phyloP scores from a whole-genome alignment of 2,113 vertebrate species.

The Coregonus clupeaformis region DNA sequence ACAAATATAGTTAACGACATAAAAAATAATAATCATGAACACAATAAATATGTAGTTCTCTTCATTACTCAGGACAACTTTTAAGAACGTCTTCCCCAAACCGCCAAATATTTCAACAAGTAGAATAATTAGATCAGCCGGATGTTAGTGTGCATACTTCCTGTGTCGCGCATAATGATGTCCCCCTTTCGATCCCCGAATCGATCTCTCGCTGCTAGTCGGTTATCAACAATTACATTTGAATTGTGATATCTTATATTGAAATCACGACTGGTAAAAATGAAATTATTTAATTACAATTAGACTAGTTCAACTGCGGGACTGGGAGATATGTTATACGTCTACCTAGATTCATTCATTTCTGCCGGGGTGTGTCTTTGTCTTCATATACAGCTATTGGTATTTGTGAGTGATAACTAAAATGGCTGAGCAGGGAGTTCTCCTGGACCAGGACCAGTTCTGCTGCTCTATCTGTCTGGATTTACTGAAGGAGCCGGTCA shows the following conservation, averaged over 20 bases:
- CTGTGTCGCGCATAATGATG: too few species aligned
- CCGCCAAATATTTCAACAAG: not conserved
- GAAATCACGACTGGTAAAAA: too few species aligned
- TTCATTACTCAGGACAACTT: not conserved
- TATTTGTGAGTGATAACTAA: not conserved
- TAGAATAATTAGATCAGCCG: not conserved
- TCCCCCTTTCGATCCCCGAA: too few species aligned
- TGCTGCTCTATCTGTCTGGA: conserved; percentile 7
- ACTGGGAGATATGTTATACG: too few species aligned
- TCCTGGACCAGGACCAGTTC: conserved; percentile 4
- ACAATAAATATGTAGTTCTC: not conserved
- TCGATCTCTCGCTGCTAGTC: too few species aligned
- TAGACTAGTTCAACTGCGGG: too few species aligned
- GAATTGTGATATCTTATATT: too few species aligned
- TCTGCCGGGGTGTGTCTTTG: not conserved
- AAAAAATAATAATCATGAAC: not conserved
- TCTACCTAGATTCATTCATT: not conserved
- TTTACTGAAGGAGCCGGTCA: conserved; percentile 2
- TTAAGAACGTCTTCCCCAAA: not conserved
- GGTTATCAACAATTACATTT: too few species aligned
- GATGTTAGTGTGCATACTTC: not conserved
- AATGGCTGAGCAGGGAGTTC: conserved; percentile 4
- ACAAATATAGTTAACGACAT: not conserved
- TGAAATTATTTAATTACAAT: too few species aligned
- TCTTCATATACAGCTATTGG: not conserved